Evolutionary conservation across 1,140 invertebrate species (phyloP).

Genomic region (Gryon sp.): DNA sequence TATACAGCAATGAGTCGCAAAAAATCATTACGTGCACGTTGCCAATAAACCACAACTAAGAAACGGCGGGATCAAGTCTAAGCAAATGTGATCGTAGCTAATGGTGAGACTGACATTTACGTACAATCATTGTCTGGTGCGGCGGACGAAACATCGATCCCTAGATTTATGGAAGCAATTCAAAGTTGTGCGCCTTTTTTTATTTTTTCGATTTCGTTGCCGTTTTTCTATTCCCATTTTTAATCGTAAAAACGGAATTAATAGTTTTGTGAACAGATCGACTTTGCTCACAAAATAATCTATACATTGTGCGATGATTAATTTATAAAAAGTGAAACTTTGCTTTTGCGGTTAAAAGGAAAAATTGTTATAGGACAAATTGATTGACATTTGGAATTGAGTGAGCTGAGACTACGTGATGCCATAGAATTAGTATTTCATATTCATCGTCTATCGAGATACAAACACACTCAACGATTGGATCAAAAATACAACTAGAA

Average conservation of each 20-base stretch:
- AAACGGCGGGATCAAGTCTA: slow-evolving; percentile 52
- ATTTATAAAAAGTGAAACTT: slow-evolving; percentile 22
- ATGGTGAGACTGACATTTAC: slow-evolving; percentile 78
- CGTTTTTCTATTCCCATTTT: slow-evolving; percentile 2
- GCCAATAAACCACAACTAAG: slow-evolving; percentile 50
- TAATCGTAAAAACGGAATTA: slow-evolving; percentile 26
- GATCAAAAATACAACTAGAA: no score
- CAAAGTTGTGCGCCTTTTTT: slow-evolving; percentile 49
- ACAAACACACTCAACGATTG: no score
- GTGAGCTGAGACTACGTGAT: no score
- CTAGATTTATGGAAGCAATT: slow-evolving; percentile 69
- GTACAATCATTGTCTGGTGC: slow-evolving; percentile 73
- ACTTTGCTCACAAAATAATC: slow-evolving; percentile 6
- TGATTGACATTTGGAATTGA: slow-evolving; percentile 10
- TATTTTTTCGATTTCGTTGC: not conserved
- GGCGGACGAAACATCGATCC: slow-evolving; percentile 63
- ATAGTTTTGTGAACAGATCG: slow-evolving; percentile 8
- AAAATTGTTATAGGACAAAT: slow-evolving; percentile 20
- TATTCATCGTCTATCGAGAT: no score
- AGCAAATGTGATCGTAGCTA: slow-evolving; percentile 76
- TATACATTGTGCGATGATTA: slow-evolving; percentile 17
- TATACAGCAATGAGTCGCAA: slow-evolving; percentile 41
- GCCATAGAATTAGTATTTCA: not conserved
- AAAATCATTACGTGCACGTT: slow-evolving; percentile 48
- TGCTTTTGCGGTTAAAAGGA: not conserved